Evolutionary conservation across 2,888 invertebrate species (phyloP).

Genomic region (Venustoraphidia nigricollis): DNA sequence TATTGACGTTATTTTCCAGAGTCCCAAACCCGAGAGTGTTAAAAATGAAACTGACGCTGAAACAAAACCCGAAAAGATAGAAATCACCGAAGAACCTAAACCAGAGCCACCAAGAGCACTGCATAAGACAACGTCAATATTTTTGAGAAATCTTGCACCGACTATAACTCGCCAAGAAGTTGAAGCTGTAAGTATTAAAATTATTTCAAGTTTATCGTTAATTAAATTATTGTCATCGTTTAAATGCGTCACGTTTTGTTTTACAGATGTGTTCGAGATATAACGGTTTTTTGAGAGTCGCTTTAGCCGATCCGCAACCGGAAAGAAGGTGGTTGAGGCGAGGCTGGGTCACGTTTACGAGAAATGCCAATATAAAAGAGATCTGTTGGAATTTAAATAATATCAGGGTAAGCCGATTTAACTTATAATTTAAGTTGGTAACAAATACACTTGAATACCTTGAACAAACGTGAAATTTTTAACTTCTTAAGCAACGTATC

Average conservation of each 20-base stretch:
- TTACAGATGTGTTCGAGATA: conserved; percentile 72
- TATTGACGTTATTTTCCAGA: not conserved
- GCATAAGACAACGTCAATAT: conserved; percentile 94
- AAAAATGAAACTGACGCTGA: conserved; percentile 21
- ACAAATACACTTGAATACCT: not conserved
- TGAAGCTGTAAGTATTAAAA: conserved; percentile 60
- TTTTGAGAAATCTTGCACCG: conserved; percentile 88
- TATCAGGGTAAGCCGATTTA: conserved; percentile 46
- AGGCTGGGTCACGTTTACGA: conserved; percentile 95
- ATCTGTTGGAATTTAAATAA: conserved; percentile 98
- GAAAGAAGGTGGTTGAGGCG: conserved; percentile 92
- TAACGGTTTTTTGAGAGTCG: conserved; percentile 87
- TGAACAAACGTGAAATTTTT: not conserved
- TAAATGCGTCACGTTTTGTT: not conserved
- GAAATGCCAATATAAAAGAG: conserved; percentile 96
- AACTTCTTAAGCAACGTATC: no score
- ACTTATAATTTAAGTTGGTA: not conserved
- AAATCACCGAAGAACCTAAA: conserved; percentile 28
- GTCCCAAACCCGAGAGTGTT: conserved; percentile 16
- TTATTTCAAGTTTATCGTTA: conserved; percentile 1
- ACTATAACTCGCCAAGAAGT: conserved; percentile 94
- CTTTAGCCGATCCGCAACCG: conserved; percentile 91
- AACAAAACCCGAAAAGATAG: conserved; percentile 25
- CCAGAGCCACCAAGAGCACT: conserved; percentile 50
- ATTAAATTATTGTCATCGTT: not conserved